A percentile compares a stretch with the other conserved stretches of the same genome.
Evolutionary conservation across 2,113 vertebrate species (phyloP).

Genomic region (Bujurquina vittata): DNA sequence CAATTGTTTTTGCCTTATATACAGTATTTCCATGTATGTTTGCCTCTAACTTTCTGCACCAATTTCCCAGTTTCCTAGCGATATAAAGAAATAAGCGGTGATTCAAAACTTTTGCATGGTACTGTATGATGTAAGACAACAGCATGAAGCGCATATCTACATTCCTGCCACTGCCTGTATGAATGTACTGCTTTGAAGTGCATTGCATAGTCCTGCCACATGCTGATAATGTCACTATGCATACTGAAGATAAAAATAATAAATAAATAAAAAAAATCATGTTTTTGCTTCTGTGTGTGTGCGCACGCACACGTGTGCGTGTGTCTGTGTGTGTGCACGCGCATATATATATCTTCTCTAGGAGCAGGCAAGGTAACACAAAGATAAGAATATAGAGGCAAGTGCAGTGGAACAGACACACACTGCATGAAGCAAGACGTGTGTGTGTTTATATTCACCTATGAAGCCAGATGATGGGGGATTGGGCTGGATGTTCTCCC

Average conservation of each 20-base stretch:
- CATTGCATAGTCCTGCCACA: not conserved
- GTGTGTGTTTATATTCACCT: slow-evolving; percentile 79
- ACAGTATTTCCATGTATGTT: no score
- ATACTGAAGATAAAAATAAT: slow-evolving; percentile 32
- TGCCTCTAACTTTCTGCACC: no score
- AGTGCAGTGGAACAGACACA: not conserved
- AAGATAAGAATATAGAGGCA: slow-evolving; percentile 46
- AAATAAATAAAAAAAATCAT: no score
- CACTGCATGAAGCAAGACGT: not conserved
- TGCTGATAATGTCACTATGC: slow-evolving; percentile 25
- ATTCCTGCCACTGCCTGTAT: not conserved
- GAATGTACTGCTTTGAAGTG: slow-evolving; percentile 4
- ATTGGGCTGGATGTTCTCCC: slow-evolving; percentile 96
- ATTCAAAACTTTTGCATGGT: not conserved
- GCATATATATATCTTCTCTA: not conserved
- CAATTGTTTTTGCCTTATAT: no score
- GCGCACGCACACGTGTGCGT: not conserved
- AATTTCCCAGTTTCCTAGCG: not conserved
- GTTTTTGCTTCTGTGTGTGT: not conserved
- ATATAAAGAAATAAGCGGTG: not conserved
- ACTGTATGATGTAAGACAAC: not conserved
- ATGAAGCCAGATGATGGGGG: slow-evolving; percentile 98
- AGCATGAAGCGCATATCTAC: not conserved
- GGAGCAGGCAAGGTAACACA: not conserved
- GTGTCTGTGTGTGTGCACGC: not conserved